Evolutionary conservation across 1,140 invertebrate genomes (phyloP).

Genomic region (Harpegnathos saltator): DNA sequence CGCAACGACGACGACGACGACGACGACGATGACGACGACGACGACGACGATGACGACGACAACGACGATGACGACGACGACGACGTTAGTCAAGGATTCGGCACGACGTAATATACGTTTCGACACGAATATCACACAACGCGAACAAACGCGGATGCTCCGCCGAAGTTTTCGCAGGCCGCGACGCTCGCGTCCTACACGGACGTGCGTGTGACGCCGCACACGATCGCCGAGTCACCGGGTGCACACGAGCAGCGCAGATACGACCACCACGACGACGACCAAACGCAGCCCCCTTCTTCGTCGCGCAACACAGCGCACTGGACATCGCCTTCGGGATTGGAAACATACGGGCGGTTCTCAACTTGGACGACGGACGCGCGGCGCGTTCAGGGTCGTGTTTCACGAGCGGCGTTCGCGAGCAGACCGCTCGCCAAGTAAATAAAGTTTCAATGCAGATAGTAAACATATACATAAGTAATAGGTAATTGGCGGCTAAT

Average conservation of each 20-base stretch:
- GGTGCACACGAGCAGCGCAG: slow-evolving; percentile 52
- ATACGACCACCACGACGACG: slow-evolving; percentile 68
- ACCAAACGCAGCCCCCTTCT: slow-evolving; percentile 66
- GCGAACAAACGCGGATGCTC: background rate
- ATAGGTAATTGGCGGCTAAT: too few species aligned
- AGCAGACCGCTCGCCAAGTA: too few species aligned
- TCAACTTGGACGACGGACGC: slow-evolving; percentile 62
- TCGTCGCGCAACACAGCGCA: slow-evolving; percentile 60
- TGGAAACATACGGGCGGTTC: slow-evolving; percentile 74
- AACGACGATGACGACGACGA: slow-evolving; percentile 15
- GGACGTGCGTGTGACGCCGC: slow-evolving; percentile 28
- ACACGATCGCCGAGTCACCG: slow-evolving; percentile 56
- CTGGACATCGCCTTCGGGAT: slow-evolving; percentile 78
- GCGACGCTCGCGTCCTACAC: slow-evolving; percentile 31
- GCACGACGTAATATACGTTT: slow-evolving; percentile 16
- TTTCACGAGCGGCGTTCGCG: background rate
- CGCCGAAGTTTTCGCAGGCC: background rate
- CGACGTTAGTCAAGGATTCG: background rate
- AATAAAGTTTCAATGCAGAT: too few species aligned
- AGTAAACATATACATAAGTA: too few species aligned
- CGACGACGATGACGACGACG: slow-evolving; percentile 15
- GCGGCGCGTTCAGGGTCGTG: slow-evolving; percentile 3
- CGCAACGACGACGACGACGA: slow-evolving; percentile 10
- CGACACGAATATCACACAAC: slow-evolving; percentile 12
- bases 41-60: slow-evolving; percentile 16